Evolutionary conservation across 2,888 invertebrate species (phyloP).

Genomic region (Apodemia hepburni): DNA sequence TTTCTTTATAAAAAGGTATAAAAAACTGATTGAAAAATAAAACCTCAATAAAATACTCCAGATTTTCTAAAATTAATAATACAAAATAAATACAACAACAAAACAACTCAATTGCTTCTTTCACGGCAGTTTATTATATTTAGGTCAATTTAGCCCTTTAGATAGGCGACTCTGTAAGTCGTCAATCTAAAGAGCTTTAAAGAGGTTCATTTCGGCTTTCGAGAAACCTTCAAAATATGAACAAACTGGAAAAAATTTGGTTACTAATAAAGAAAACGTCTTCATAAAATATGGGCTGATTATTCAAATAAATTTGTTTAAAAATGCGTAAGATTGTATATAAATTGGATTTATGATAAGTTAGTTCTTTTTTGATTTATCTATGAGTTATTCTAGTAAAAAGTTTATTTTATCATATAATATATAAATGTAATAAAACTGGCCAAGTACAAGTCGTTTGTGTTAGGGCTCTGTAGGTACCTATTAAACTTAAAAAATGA

Average conservation of each 20-base stretch:
- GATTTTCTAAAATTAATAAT: neutral
- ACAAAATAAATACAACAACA: neutral
- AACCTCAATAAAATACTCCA: neutral
- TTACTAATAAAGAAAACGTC: neutral
- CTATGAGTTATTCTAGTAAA: no score
- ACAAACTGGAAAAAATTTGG: constrained; percentile 4
- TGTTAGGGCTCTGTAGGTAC: no score
- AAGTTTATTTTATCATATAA: no score
- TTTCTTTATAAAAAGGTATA: no score
- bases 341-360: neutral
- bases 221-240: constrained; percentile 3
- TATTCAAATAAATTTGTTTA: neutral
- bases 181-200: constrained; percentile 2
- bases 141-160: constrained; percentile 10
- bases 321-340: neutral
- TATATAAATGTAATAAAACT: no score
- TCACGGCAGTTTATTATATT: constrained; percentile 4
- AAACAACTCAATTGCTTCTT: constrained; percentile 2
- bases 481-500: no score
- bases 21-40: neutral
- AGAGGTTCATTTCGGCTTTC: constrained; percentile 4
- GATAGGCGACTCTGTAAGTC: neutral
- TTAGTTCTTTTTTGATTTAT: no score
- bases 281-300: neutral
- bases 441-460: no score